Evolutionary conservation across 2,113 vertebrate genomes (phyloP), one percentile per base, ranked within the genome.

Genomic region (Rhabdomys dilectus): DNA sequence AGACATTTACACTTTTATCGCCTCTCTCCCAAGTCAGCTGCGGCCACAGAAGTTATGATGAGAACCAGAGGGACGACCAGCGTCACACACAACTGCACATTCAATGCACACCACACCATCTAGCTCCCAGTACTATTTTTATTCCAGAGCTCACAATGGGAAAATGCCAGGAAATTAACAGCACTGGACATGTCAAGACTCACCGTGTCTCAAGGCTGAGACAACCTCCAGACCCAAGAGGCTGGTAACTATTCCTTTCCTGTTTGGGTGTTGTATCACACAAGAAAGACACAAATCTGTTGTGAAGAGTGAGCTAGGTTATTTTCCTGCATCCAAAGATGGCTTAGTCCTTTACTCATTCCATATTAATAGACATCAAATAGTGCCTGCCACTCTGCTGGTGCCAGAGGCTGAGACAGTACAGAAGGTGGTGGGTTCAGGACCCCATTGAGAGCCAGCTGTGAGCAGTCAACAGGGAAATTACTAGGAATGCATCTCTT

Each of bases 51-150:
- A 64, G 53, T 80, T 42, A 31, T 24, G 56, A 89, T 5, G 88
- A 75, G 24, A 70, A 77, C 26, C 39, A 31, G 13, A 15, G 34
- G 0, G 4, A 51, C 75, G 68, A 26, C 26, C 17, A 22, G 64
- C 0, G 0, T 3, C 1, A 42, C 60, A 29, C 2, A 10, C 21
- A 66, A 5, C 22, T 15, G 29, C 5, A 4, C 62, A 4, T 24
- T 19, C 12, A 39, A 29, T 42, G 26, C 62, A 7, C 0, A 29
- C 7, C 62, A 7, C 0, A 29, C 7, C 10, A 15, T 42, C 8
- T 24, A 9, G 56, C 51, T 60, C 58, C 45, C 4, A 5, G 68
- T 16, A 86, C 60, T 15, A 64, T 19, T 45, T 66, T 60, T 86
- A 8, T 66, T 19, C n/a, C 39, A 45, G 26, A 29, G 12, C 11